Base-by-base conservation (phyloP, 2,888 invertebrate species). In the Drosophila longiperda region DNA sequence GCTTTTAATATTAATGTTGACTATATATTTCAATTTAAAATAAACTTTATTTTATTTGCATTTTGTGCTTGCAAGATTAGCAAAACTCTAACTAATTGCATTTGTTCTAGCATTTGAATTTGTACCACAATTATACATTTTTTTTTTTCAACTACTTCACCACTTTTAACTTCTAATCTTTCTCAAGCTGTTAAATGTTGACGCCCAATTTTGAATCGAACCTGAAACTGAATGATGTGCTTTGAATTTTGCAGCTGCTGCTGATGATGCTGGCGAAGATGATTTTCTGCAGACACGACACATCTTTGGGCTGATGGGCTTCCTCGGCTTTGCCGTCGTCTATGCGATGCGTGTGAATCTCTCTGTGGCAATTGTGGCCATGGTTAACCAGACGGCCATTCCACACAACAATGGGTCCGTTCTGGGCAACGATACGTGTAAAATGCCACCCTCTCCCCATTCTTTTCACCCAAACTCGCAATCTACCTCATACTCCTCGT, bases 331-430 rank as follows among this genome's bases (percentile, higher is more conserved):
- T 92, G 97, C 97, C 69, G 96, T 97, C 91, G 97, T 97, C 5
- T 98, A 98, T 93, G 97, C 97, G 0, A 97, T 98, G 96, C 94
- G 98, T 69, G 97, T 98, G 0, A 98, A 98, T 92, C 94, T 99
- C 38, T 98, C 98, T 1, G 97, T 99, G 29, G 98, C 98, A 42
- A 97, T 99, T 90, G 98, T 99, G 36, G 98, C 98, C 36, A 99
- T 99, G 99, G 97, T 97, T 48, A 97, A 97, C 92, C 94, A 95
- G 62, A 96, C 96, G 2, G 95, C 95, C 1, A 93, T 94, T 65
- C 95, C 95, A 0, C 91, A 94, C 32, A 76, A 58, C 50, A 90
- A 88, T 29, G 95, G 95, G 89, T 94, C 92, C 4, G 60, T 71
- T 4, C 94, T 94, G 33, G 94, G 94, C 5, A 96, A 96, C 92